Percentiles rank a stretch among this genome's conserved stretches.
Conservation (phyloP, 1,140 invertebrate species). For the Drosophila cardini region DNA sequence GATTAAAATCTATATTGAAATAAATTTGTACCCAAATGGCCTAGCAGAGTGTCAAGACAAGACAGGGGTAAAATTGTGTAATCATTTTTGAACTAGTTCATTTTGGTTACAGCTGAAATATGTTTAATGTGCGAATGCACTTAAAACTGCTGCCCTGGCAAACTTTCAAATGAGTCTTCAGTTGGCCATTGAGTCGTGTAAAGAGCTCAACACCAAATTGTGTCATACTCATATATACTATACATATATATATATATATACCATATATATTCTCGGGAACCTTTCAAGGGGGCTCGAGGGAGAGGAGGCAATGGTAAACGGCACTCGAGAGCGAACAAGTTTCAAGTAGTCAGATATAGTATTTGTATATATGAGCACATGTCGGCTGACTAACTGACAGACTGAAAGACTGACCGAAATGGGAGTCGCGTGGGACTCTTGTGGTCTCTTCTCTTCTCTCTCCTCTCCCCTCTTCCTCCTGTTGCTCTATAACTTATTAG, state of each 20-base stretch:
- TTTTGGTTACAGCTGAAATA: constrained; percentile 39
- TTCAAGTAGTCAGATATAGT: constrained; percentile 36
- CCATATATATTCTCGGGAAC: constrained; percentile 20
- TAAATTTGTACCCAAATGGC: constrained; percentile 59
- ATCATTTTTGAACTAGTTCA: constrained; percentile 16
- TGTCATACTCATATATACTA: constrained; percentile 52
- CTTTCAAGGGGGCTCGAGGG: neutral
- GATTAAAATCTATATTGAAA: constrained; percentile 73
- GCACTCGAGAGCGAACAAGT: constrained; percentile 51
- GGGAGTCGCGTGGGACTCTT: constrained; percentile 65
- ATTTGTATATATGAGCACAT: constrained; percentile 15
- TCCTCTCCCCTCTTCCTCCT: neutral
- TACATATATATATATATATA: too few species aligned
- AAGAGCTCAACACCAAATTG: constrained; percentile 39
- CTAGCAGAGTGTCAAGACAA: constrained; percentile 9
- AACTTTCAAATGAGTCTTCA: constrained; percentile 54
- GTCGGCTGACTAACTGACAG: constrained; percentile 8
- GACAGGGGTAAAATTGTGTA: constrained; percentile 10
- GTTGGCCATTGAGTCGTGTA: constrained; percentile 38
- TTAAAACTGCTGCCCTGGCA: constrained; percentile 56
- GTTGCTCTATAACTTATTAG: constrained; percentile 6
- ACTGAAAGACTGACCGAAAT: constrained; percentile 45
- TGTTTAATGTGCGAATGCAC: constrained; percentile 75
- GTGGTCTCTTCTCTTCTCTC: neutral
- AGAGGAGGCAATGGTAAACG: neutral